Evolutionary conservation across 2,888 invertebrate genomes (phyloP), one percentile per base, ranked within the genome.

Genomic region (Watsonalla cultraria): DNA sequence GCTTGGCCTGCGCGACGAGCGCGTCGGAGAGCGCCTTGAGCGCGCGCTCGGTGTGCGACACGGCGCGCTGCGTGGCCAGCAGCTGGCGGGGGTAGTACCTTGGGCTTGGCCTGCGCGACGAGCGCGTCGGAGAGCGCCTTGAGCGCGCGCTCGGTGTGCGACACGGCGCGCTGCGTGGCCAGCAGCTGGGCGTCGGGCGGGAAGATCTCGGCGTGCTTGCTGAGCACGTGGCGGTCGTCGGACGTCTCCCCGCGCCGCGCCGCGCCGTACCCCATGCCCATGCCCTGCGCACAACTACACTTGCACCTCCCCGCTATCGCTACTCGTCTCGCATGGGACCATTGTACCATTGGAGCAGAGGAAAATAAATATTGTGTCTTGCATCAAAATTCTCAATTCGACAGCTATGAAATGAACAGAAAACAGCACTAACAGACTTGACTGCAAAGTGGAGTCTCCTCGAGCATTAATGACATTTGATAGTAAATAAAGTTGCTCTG

Each of bases 171-270:
- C 84, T 99, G 98, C 56, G 99, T 97, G 54, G 95, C 94, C 81
- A 95, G 95, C 61, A 97, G 88, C 90, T 98, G 97, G 68, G 94
- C 94, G 84, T 98, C 98, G 72, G 95, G 94, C 0, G 99, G 99
- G 91, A 98, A 98, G 70, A 99, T 97, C 61, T 96, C 96, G 0
- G 96, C 95, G 85, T 99, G 99, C 72, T 97, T 96, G 51, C 96
- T 95, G 82, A 97, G 94, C 55, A 99, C 97, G 90, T 99, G 98
- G 8, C 98, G 94, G 89, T 99, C 99, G 87, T 99, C 99, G 14
- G 95, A 95, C n/a, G 97, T 96, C 84, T 98, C 98, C 0, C 96
- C 95, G 51, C 97, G 94, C 24, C 98, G 93, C 49, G 93, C 45
- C 47, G 35, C 35, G 35, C 71, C 73, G 80, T 74, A 67, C 53